phyloP scores from a whole-genome alignment of 2,113 vertebrate species.

The Macquaria ambigua region DNA sequence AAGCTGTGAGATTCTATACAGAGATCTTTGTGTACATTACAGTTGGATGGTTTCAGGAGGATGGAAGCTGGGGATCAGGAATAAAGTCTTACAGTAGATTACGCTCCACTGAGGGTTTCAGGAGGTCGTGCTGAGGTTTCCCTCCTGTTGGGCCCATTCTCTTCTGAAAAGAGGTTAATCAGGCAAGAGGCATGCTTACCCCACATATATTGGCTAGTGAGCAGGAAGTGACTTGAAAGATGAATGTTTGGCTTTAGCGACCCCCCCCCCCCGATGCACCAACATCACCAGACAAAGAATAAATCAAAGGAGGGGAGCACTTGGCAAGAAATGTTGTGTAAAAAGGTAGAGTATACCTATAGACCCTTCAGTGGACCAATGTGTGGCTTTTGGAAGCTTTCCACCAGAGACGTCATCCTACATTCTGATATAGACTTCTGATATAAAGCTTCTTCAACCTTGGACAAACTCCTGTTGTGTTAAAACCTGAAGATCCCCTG shows the following conservation, averaged over 20 bases:
- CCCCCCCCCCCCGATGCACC: neutral
- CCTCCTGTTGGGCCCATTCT: slow-evolving; percentile 23
- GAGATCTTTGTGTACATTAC: neutral
- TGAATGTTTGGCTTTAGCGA: slow-evolving; percentile 49
- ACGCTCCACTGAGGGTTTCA: slow-evolving; percentile 4
- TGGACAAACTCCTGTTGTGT: neutral
- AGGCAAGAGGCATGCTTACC: slow-evolving; percentile 19
- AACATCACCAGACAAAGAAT: slow-evolving; percentile 23
- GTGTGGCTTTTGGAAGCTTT: slow-evolving; percentile 3
- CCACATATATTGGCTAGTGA: slow-evolving; percentile 10
- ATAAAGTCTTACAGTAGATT: slow-evolving; percentile 19
- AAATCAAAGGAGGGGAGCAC: slow-evolving; percentile 26
- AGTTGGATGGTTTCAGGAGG: slow-evolving; percentile 19
- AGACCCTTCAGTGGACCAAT: neutral
- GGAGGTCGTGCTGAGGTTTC: slow-evolving; percentile 15
- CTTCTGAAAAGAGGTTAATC: slow-evolving; percentile 41
- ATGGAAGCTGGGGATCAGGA: slow-evolving; percentile 33
- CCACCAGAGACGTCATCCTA: neutral
- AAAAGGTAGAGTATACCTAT: neutral
- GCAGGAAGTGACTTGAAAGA: slow-evolving; percentile 53
- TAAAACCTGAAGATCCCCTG: slow-evolving; percentile 2
- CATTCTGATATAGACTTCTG: neutral
- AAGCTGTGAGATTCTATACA: slow-evolving; percentile 19
- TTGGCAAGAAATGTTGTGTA: slow-evolving; percentile 7
- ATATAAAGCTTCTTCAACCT: neutral